Base-by-base conservation (phyloP, 2,888 invertebrate genomes). In the Nephrocerus scutellatus region DNA sequence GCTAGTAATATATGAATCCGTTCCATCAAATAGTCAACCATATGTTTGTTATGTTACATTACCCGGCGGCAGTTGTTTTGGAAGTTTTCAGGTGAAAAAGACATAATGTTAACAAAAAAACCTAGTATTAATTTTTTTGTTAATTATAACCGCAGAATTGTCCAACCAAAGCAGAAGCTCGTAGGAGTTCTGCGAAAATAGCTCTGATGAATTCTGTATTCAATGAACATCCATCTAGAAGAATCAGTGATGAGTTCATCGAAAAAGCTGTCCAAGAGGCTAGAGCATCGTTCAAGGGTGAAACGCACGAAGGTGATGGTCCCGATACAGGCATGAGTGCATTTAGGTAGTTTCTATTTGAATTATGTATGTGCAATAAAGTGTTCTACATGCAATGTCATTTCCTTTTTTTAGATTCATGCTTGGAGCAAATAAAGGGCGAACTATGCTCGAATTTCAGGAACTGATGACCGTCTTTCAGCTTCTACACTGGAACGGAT, bases 381-480 rank as follows among this genome's bases (percentile, higher is more conserved):
- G n/a, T n/a, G n/a, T n/a, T n/a, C n/a, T n/a, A n/a, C n/a, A n/a
- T n/a, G n/a, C n/a, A n/a, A n/a, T n/a, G n/a, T n/a, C n/a, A n/a
- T 21, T 24, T 38, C 20, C 23, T 9, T 6, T 39, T 18, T 34
- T 7, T 16, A 80, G 84, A 59, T 82, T 82, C 59, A 82, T 82
- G 82, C 67, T 82, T 52, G 80, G 79, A 70, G 77, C 77, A 21
- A 89, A 86, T 69, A 91, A 89, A 51, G 92, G 92, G 9, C 80
- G 90, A 49, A 91, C 92, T 36, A 92, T 93, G 92, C 74, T 93
- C 49, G 92, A 93, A 69, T 93, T 92, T 73, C 92, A 93, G 70
- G 92, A 93, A 66, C 72, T 93, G 57, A 93, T 93, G 93, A 93
- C 92, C n/a, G 92, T 93, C 31, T 93, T 93, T 71, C 92, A 93